phyloP scores from a whole-genome alignment of 1,140 invertebrate genomes.

The Pollicipes pollicipes region DNA sequence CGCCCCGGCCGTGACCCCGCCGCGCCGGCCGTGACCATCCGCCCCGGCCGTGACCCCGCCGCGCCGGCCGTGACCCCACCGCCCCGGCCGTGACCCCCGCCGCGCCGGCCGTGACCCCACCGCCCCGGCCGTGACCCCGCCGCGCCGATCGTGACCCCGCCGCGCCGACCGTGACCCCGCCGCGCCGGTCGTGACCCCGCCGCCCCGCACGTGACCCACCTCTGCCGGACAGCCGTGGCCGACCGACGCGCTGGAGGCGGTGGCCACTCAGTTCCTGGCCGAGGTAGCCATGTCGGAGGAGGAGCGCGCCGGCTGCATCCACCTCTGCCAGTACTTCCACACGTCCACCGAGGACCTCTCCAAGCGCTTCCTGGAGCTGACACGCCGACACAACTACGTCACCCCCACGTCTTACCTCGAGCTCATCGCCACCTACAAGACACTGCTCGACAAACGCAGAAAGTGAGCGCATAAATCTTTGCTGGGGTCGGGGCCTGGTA shows the following conservation, averaged over 20 bases:
- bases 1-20: no score
- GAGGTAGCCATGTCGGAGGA: constrained; percentile 60
- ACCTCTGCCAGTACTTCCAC: constrained; percentile 82
- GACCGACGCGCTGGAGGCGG: constrained; percentile 73
- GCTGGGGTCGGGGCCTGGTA: constrained; percentile 7
- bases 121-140: no score
- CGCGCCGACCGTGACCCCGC: background rate
- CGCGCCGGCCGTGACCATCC: no score
- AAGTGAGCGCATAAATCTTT: constrained; percentile 32
- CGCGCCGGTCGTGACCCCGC: background rate
- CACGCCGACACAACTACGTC: constrained; percentile 67
- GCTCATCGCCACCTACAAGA: constrained; percentile 76
- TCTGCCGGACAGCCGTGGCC: constrained; percentile 57
- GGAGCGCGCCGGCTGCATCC: constrained; percentile 50
- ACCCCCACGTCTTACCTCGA: constrained; percentile 88
- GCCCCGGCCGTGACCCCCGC: no score
- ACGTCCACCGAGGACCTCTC: constrained; percentile 61
- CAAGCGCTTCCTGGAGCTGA: constrained; percentile 23
- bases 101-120: no score
- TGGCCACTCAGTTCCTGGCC: constrained; percentile 69
- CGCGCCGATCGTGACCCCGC: background rate
- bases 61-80: no score
- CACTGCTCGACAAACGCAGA: constrained; percentile 56
- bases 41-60: no score
- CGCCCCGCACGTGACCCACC: constrained; percentile 8